Evolutionary conservation across 1,140 invertebrate species (phyloP).

Genomic region (Melipona quadrifasciata): DNA sequence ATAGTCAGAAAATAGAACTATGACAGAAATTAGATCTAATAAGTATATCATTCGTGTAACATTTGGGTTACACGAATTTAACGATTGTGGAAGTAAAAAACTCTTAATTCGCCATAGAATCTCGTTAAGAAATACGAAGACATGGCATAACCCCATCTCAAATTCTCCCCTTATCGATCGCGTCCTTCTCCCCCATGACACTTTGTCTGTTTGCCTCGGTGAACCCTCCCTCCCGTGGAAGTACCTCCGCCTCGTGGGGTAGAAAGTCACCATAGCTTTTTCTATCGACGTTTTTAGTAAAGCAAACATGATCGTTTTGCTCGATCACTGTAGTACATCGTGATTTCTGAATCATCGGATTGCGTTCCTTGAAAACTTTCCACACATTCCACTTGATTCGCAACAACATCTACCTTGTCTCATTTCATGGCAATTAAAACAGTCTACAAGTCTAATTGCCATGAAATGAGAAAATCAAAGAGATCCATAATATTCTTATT

Average conservation of each 20-base stretch:
- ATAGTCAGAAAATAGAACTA: not conserved
- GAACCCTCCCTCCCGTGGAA: conserved; percentile 19
- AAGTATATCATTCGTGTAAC: not conserved
- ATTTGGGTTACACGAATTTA: not conserved
- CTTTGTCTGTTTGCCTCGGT: conserved; percentile 51
- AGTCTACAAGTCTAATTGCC: not conserved
- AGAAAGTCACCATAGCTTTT: not conserved
- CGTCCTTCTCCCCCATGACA: conserved; percentile 14
- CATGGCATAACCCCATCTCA: conserved; percentile 28
- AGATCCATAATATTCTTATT: conserved; percentile 5
- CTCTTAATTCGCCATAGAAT: not conserved
- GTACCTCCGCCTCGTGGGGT: not conserved
- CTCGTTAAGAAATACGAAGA: not conserved
- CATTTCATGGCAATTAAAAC: not conserved
- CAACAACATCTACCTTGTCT: too few species aligned
- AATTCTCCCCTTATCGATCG: conserved; percentile 56
- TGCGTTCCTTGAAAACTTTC: not conserved
- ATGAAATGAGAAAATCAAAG: not conserved
- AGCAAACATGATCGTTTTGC: conserved; percentile 2
- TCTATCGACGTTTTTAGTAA: not conserved
- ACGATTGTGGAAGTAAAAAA: not conserved
- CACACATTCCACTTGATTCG: not conserved
- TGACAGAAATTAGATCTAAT: too few species aligned
- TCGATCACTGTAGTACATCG: not conserved
- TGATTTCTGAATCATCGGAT: not conserved